phyloP scores from a whole-genome alignment of 2,888 invertebrate genomes.

The Oligia latruncula region DNA sequence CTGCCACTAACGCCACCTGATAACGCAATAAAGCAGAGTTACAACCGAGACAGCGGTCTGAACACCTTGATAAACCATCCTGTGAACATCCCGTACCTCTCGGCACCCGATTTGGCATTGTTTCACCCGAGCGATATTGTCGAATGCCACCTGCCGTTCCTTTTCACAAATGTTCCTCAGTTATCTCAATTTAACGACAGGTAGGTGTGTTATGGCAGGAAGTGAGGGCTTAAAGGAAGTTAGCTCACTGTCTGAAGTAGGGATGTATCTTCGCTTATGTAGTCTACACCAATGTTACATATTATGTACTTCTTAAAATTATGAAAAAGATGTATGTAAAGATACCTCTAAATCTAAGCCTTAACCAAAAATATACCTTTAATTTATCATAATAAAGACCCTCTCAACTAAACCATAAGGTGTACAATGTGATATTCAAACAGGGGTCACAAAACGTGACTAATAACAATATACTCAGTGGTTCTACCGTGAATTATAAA shows the following conservation, averaged over 20 bases:
- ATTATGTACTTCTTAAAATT: not conserved
- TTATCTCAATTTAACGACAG: conserved; percentile 69
- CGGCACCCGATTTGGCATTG: conserved; percentile 61
- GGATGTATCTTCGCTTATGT: conserved; percentile 8
- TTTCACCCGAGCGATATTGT: conserved; percentile 66
- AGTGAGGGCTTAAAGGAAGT: conserved; percentile 40
- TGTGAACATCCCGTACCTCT: conserved; percentile 55
- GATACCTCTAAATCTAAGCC: too few species aligned
- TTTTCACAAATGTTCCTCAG: conserved; percentile 64
- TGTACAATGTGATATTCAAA: conserved; percentile 51
- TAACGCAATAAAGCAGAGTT: conserved; percentile 68
- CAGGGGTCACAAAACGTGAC: conserved; percentile 62
- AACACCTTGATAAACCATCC: conserved; percentile 68
- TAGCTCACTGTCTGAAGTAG: conserved; percentile 28
- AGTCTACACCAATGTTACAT: not conserved
- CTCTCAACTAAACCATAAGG: conserved; percentile 33
- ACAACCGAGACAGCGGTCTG: conserved; percentile 63
- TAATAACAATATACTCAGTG: conserved; percentile 62
- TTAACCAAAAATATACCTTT: not conserved
- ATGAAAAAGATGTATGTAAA: not conserved
- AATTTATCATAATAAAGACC: conserved; percentile 31
- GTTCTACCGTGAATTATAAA: conserved; percentile 65
- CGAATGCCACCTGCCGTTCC: conserved; percentile 65
- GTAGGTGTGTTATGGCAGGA: conserved; percentile 68
- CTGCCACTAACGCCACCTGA: conserved; percentile 63